A percentile compares a stretch with the other conserved stretches of the same genome.
phyloP scores from a whole-genome alignment of 2,888 invertebrate genomes.

The Pollenia labialis region DNA sequence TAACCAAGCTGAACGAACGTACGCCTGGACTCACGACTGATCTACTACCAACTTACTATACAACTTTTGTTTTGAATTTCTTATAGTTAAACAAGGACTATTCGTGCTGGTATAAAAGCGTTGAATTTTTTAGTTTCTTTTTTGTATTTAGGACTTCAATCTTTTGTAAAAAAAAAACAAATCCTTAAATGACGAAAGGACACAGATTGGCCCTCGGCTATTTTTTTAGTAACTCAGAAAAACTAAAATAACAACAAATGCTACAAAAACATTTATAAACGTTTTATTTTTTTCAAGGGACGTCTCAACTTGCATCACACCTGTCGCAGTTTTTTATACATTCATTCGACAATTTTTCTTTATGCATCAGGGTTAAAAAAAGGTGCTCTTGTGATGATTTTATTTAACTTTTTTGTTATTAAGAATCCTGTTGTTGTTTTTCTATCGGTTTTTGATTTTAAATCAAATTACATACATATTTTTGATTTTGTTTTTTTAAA shows the following conservation, averaged over 20 bases:
- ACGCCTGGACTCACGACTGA: slow-evolving; percentile 21
- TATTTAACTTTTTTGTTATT: slow-evolving; percentile 42
- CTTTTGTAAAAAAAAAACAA: slow-evolving; percentile 33
- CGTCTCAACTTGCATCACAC: slow-evolving; percentile 66
- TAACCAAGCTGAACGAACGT: slow-evolving; percentile 10
- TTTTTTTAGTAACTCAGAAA: slow-evolving; percentile 31
- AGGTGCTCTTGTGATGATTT: slow-evolving; percentile 68
- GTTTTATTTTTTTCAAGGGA: slow-evolving; percentile 53
- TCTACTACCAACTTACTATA: slow-evolving; percentile 3
- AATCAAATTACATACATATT: slow-evolving; percentile 45
- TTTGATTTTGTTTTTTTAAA: slow-evolving; percentile 23
- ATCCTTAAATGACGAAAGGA: slow-evolving; percentile 66
- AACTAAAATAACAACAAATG: slow-evolving; percentile 29
- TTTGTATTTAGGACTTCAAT: slow-evolving; percentile 20
- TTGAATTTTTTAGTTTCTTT: slow-evolving; percentile 17
- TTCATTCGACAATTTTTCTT: slow-evolving; percentile 28
- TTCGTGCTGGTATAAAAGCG: slow-evolving; percentile 9
- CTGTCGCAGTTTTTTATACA: slow-evolving; percentile 63
- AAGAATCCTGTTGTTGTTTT: slow-evolving; percentile 41
- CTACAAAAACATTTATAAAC: slow-evolving; percentile 65
- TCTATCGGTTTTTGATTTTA: slow-evolving; percentile 36
- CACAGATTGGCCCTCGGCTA: slow-evolving; percentile 52
- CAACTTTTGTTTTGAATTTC: slow-evolving; percentile 16
- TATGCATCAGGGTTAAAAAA: slow-evolving; percentile 39
- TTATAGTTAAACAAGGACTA: slow-evolving; percentile 5